phyloP scores from a whole-genome alignment of 2,888 invertebrate genomes.

The Nomada fabriciana region DNA sequence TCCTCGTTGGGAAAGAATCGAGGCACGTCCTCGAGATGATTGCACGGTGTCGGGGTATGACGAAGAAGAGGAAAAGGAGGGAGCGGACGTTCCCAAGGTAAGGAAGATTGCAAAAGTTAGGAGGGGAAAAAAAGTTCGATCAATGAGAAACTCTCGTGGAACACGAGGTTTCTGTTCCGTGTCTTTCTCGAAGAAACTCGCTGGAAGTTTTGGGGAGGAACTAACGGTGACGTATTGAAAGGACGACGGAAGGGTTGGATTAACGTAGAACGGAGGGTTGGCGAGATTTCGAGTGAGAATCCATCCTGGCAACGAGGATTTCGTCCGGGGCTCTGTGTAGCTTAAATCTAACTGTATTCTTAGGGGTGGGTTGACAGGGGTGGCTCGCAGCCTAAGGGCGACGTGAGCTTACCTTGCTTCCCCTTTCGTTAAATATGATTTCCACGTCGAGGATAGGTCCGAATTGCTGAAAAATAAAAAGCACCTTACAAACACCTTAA shows the following conservation, averaged over 20 bases:
- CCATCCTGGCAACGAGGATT: conserved; percentile 54
- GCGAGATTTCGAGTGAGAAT: conserved; percentile 15
- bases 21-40: conserved; percentile 39
- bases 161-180: not conserved
- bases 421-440: conserved; percentile 99
- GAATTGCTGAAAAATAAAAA: conserved; percentile 91
- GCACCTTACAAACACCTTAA: conserved; percentile 11
- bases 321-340: conserved; percentile 24
- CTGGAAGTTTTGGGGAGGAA: not conserved
- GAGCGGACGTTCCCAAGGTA: not conserved
- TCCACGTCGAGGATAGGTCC: conserved; percentile 99
- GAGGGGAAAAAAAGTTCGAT: not conserved
- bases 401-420: conserved; percentile 96
- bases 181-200: not conserved
- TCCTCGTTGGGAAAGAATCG: conserved; percentile 30
- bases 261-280: not conserved
- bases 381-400: conserved; percentile 73
- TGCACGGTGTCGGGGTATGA: not conserved
- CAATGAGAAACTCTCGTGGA: conserved; percentile 19
- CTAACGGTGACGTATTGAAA: not conserved
- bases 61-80: not conserved
- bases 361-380: conserved; percentile 74
- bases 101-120: conserved; percentile 45
- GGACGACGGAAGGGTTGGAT: not conserved
- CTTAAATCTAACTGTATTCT: conserved; percentile 67